Evolutionary conservation across 2,797 vertebrate genomes (phyloP).

Genomic region (Sebastes elongatus): DNA sequence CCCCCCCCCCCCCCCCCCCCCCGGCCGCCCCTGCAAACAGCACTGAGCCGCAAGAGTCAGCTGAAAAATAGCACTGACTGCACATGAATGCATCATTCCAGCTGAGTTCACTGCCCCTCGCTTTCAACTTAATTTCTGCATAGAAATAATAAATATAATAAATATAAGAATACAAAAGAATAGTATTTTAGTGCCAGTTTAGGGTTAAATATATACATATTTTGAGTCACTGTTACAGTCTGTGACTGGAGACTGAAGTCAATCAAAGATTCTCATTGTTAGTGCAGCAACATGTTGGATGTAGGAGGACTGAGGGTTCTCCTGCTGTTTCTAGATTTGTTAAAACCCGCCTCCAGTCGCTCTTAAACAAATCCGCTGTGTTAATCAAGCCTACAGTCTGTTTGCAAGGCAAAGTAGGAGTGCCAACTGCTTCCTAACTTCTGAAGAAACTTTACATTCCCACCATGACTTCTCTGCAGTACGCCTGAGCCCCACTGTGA

Average conservation of each 20-base stretch:
- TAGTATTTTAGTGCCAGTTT: not conserved
- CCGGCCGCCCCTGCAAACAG: no score
- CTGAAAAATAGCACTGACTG: not conserved
- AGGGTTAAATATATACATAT: not conserved
- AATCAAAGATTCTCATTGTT: not conserved
- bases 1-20: no score
- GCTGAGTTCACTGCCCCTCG: not conserved
- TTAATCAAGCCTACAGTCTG: conserved; percentile 44
- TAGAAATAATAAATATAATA: not conserved
- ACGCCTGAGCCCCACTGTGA: conserved; percentile 33
- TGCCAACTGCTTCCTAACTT: conserved; percentile 28
- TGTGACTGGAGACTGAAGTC: not conserved
- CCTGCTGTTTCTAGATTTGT: conserved; percentile 26
- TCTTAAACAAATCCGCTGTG: conserved; percentile 55
- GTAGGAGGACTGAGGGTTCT: not conserved
- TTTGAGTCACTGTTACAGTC: not conserved
- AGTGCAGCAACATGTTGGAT: not conserved
- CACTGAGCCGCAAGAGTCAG: not conserved
- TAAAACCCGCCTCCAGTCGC: conserved; percentile 19
- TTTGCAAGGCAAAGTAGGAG: conserved; percentile 72
- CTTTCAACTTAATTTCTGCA: not conserved
- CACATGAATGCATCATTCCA: not conserved
- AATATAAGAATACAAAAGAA: not conserved
- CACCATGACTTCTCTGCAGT: conserved; percentile 28
- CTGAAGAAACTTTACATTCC: conserved; percentile 32